Evolutionary conservation across 2,888 invertebrate genomes (phyloP).

Genomic region (Meandrusa payeni): DNA sequence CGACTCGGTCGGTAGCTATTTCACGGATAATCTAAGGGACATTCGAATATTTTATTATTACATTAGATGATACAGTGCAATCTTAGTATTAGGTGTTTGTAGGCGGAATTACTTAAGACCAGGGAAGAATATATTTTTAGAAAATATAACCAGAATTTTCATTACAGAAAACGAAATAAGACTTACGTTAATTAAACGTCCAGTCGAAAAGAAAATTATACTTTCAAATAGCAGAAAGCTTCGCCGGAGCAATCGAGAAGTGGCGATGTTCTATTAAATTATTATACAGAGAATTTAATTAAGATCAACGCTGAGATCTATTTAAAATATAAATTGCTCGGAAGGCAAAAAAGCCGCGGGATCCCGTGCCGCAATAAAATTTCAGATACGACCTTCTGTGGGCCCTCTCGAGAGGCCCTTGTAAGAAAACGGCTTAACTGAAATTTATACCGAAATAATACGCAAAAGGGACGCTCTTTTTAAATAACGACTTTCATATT

Average conservation of each 20-base stretch:
- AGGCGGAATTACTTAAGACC: too few relatives aligned
- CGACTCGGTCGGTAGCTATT: too few relatives aligned
- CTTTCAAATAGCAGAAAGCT: slow-evolving; percentile 15
- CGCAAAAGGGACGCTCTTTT: slow-evolving; percentile 67
- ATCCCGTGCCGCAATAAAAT: slow-evolving; percentile 56
- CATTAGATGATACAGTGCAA: too few relatives aligned
- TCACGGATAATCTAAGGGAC: too few relatives aligned
- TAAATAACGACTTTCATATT: slow-evolving; percentile 80
- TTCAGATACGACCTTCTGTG: slow-evolving; percentile 42
- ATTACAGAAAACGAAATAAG: slow-evolving; percentile 4
- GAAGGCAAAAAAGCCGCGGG: slow-evolving; percentile 38
- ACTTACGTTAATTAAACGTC: slow-evolving; percentile 15
- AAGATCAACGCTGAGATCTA: slow-evolving; percentile 27
- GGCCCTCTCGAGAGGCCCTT: slow-evolving; percentile 48
- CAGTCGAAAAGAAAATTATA: slow-evolving; percentile 20
- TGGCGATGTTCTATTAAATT: slow-evolving; percentile 24
- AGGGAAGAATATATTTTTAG: too few relatives aligned
- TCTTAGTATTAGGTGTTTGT: too few relatives aligned
- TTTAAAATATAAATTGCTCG: slow-evolving; percentile 50
- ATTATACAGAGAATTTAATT: slow-evolving; percentile 27
- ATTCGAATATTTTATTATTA: too few relatives aligned
- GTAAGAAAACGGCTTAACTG: slow-evolving; percentile 57
- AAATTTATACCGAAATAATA: slow-evolving; percentile 79
- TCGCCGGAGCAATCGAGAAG: slow-evolving; percentile 16
- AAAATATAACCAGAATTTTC: background rate